Conservation (phyloP, 2,888 invertebrate species). For the Cheilosia vernalis region DNA sequence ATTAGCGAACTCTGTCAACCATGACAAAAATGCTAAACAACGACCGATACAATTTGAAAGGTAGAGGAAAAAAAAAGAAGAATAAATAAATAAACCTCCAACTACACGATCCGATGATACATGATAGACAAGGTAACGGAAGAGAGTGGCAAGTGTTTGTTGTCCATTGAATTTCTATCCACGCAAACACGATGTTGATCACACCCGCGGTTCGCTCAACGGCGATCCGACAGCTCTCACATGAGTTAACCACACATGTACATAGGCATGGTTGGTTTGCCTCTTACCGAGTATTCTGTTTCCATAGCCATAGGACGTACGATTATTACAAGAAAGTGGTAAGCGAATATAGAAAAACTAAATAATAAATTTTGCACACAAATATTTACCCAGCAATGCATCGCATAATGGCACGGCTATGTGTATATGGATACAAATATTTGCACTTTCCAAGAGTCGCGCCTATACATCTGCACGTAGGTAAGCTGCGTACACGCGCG, state of each 20-base stretch:
- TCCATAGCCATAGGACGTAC: conserved; percentile 19
- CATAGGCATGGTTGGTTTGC: conserved; percentile 16
- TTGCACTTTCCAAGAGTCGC: conserved; percentile 50
- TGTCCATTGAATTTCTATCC: conserved; percentile 67
- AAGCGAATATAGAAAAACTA: conserved; percentile 8
- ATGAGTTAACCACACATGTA: conserved; percentile 51
- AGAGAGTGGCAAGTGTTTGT: conserved; percentile 8
- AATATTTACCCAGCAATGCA: conserved; percentile 66
- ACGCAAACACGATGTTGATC: conserved; percentile 62
- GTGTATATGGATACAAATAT: conserved; percentile 46
- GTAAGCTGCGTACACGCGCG: conserved; percentile 2
- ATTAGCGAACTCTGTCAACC: conserved; percentile 60
- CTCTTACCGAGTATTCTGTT: conserved; percentile 42
- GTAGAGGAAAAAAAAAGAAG: conserved; percentile 15
- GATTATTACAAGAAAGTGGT: not conserved
- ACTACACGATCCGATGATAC: not conserved
- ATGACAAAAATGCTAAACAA: conserved; percentile 63
- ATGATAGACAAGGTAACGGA: conserved; percentile 16
- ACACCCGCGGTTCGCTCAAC: conserved; percentile 59
- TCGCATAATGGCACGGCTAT: not conserved
- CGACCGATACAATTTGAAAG: conserved; percentile 10
- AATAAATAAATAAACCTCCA: conserved; percentile 12
- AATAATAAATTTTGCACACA: conserved; percentile 64
- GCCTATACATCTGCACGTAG: conserved; percentile 12
- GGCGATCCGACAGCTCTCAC: conserved; percentile 43